phyloP scores from a whole-genome alignment of 53 echinoderm and acorn worm genomes.

The Crossaster papposus region DNA sequence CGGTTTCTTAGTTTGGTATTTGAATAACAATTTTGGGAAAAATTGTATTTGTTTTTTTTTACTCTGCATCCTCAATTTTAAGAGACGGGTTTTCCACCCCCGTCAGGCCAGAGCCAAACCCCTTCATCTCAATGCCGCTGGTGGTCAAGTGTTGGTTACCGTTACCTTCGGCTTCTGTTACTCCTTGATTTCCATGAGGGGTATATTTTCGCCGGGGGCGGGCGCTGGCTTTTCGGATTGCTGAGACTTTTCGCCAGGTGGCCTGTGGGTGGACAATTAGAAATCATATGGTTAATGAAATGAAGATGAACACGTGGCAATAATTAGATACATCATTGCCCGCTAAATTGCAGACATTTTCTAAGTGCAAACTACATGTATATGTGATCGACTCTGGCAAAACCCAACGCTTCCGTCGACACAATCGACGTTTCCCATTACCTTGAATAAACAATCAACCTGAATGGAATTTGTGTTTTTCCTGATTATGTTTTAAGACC shows the following conservation, averaged over 20 bases:
- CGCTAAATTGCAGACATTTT: too few species aligned
- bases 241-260: constrained; percentile 37
- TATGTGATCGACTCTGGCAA: too few species aligned
- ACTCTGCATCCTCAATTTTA: not conserved
- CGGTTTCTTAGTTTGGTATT: not conserved
- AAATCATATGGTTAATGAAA: not conserved
- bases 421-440: too few species aligned
- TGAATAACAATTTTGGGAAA: not conserved
- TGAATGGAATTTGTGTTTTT: too few species aligned
- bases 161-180: too few species aligned
- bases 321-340: not conserved
- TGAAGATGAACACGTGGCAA: not conserved
- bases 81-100: constrained; percentile 27
- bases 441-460: too few species aligned
- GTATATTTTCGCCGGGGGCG: constrained; percentile 48
- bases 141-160: constrained; percentile 9
- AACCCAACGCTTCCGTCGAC: too few species aligned
- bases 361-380: too few species aligned
- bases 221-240: constrained; percentile 25
- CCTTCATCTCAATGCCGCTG: constrained; percentile 23
- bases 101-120: not conserved
- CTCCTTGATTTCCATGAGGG: constrained; percentile 56
- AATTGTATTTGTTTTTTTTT: not conserved
- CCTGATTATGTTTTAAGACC: too few species aligned
- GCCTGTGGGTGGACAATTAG: not conserved